Percentiles rank a stretch among this genome's conserved stretches.
These are phyloP conservation scores for Scatophagus argus DNA, from an alignment of 2,113 vertebrate genomes.

Conservation along the genomic window DNA sequence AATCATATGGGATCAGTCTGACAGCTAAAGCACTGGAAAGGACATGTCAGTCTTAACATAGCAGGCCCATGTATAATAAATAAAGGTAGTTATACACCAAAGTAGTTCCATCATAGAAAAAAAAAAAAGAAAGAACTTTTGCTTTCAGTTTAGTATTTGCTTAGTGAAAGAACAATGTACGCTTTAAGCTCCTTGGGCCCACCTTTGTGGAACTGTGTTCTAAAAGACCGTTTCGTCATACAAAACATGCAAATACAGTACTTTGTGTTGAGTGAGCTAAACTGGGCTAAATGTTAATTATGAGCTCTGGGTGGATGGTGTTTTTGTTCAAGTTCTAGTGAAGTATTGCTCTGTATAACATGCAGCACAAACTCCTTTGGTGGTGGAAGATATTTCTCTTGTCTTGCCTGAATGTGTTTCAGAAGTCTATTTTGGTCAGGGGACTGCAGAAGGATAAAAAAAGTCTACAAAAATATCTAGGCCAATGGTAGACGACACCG, in stretches of 20 bases:
- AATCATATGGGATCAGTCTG: constrained; percentile 38
- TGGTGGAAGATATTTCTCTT: constrained; percentile 65
- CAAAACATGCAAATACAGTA: constrained; percentile 68
- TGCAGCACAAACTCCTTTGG: constrained; percentile 71
- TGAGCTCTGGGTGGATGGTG: constrained; percentile 68
- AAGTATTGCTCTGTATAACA: constrained; percentile 76
- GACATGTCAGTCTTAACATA: constrained; percentile 54
- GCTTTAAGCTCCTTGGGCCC: constrained; percentile 50
- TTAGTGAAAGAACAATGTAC: constrained; percentile 55
- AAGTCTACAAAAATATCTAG: constrained; percentile 71
- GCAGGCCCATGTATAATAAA: constrained; percentile 69
- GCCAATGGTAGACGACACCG: constrained; percentile 66
- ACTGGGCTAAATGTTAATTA: constrained; percentile 79
- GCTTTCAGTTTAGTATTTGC: constrained; percentile 71
- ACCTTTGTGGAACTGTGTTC: constrained; percentile 60
- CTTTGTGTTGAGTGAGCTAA: constrained; percentile 72
- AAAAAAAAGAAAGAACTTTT: constrained; percentile 39
- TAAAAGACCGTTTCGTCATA: constrained; percentile 57
- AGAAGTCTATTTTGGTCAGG: constrained; percentile 78
- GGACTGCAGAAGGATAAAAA: constrained; percentile 69
- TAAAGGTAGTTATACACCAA: constrained; percentile 82
- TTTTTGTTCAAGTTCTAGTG: constrained; percentile 75
- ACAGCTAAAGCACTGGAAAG: constrained; percentile 52
- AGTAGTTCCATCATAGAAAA: constrained; percentile 76
- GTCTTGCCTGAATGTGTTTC: constrained; percentile 67